Base-by-base conservation (phyloP, 2,113 vertebrate species). In the Lasiurus borealis region DNA sequence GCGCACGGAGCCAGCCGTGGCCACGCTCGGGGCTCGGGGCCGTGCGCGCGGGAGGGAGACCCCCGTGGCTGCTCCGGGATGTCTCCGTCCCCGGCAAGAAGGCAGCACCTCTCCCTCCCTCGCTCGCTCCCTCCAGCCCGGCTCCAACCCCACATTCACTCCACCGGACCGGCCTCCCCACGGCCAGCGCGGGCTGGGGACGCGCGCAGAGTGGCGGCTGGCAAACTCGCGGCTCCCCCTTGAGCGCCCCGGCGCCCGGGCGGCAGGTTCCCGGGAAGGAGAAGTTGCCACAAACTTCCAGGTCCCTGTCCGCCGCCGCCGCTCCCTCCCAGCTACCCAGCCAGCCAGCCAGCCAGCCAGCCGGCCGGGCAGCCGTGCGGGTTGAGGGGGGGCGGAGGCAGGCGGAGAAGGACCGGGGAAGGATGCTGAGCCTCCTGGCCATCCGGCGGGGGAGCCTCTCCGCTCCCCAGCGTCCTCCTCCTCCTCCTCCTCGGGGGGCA, bases 201-300 rank as follows among this genome's bases (percentile, higher is more conserved):
- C 11, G 73, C 57, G 7, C 46, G 3, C 3, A 46, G 40, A 16
- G 57, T 2, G 90, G 78, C 80, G 40, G 86, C 89, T 91, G 54
- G 62, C 50, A 59, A 95, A 96, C 90, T 96, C 95, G 90, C 8
- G 75, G 84, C 64, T 95, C 88, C 93, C 88, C 96, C 91, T 92
- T 78, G 40, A 87, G 95, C 91, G 86, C 87, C 87, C 87, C 10
- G 69, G 88, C 86, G 86, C 91, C 94, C 71, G 48, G 69, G 95
- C 21, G 92, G 94, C 62, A 40, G 40, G 40, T 40, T 96, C 92
- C 69, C 69, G 77, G 93, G 96, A 80, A 89, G 85, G 81, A 93
- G 94, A 97, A 97, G 97, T 97, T 97, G 95, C 90, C 90, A 62
- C 95, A 96, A 97, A 97, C 97, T 97, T 97, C 96, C 86, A 40